Base-by-base conservation (phyloP, 2,797 vertebrate genomes). In the Decapterus maruadsi region DNA sequence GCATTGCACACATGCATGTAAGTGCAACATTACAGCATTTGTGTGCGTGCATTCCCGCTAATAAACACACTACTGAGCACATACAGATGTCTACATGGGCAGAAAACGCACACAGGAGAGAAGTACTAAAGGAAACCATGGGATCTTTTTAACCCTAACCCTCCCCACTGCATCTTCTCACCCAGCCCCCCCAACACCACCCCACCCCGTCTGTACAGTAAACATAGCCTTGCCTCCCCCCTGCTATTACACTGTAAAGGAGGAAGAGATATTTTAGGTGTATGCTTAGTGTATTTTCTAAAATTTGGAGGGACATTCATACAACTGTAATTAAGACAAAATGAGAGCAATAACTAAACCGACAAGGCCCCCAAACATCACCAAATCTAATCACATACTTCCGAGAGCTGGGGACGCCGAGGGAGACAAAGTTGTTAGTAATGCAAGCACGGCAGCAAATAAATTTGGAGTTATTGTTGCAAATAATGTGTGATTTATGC, bases 271-370 rank as follows among this genome's bases (percentile, higher is more conserved):
- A 48, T 48, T 90, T 88, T 85, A 90, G 82, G 87, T 77, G 68
- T 75, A 22, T 22, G 16, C 38, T 80, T 43, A 16, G 69, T 80
- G 71, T 89, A 76, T 70, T 84, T 87, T 77, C 54, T 71, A 71
- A 77, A 76, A 61, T 9, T 4, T 55, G 40, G 22, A 17, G 74
- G 56, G 67, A 78, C 79, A 79, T 72, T 90, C 84, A 68, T 71
- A 85, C 70, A 66, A 78, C 80, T 42, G 36, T 92, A 91, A 93
- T 92, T 91, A 90, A 87, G 82, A 88, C 34, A 29, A 87, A 89
- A 90, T 70, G 80, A 89, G 82, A 72, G 87, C 84, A 77, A 87
- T 87, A 90, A 89, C 82, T 71, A 86, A 90, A 84, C 78, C 82
- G 62, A 90, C 83, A 72, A 81, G 85, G 86, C 85, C 84, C 77